These are phyloP conservation scores for Enchytraeus crypticus DNA, from an alignment of 2,888 invertebrate genomes.

Conservation along the genomic window DNA sequence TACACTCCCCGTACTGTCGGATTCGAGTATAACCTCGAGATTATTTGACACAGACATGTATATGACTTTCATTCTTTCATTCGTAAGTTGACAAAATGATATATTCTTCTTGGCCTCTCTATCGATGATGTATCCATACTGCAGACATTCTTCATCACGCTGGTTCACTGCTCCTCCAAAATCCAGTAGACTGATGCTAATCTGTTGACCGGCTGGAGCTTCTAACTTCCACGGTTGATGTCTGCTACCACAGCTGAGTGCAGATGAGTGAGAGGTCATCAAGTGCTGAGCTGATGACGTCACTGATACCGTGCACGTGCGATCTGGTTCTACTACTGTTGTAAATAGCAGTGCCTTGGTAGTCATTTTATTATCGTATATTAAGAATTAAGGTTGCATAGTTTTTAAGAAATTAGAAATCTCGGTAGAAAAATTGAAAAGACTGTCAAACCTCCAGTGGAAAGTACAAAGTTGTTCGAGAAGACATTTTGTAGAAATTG, in stretches of 20 bases:
- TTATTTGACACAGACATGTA: no score
- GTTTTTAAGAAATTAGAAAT: no score
- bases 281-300: not conserved
- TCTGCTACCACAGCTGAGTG: not conserved
- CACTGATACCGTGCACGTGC: not conserved
- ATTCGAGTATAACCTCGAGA: no score
- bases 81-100: constrained; percentile 4
- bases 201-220: constrained; percentile 6
- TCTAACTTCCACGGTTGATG: constrained; percentile 1
- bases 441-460: no score
- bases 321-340: constrained; percentile 6
- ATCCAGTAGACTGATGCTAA: constrained; percentile 1
- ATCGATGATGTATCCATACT: not conserved
- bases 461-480: no score
- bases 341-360: no score
- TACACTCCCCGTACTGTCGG: no score
- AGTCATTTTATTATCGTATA: no score
- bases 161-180: not conserved
- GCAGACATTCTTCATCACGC: not conserved
- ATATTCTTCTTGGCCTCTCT: constrained; percentile 1
- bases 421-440: no score
- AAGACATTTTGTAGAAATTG: no score
- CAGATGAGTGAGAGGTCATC: not conserved
- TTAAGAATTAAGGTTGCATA: no score
- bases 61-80: no score